Percentiles rank a stretch among this genome's conserved stretches.
These are phyloP conservation scores for Aphis gossypii DNA, from an alignment of 1,140 invertebrate species.

Conservation along the genomic window DNA sequence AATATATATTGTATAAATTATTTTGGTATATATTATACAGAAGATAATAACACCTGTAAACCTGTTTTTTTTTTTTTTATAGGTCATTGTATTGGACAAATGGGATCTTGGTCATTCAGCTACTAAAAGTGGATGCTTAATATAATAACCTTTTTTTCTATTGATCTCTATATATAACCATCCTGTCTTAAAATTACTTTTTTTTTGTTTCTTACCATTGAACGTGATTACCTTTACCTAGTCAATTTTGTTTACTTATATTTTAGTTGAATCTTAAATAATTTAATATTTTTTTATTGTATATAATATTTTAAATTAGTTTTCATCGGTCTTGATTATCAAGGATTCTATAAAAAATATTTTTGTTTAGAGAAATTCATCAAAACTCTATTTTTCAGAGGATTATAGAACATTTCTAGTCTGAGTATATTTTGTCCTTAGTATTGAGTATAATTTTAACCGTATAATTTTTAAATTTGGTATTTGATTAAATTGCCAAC, in stretches of 20 bases:
- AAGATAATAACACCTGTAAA: neutral
- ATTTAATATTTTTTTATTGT: neutral
- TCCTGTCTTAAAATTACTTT: neutral
- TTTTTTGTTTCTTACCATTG: neutral
- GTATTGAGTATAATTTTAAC: neutral
- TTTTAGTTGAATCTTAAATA: no score
- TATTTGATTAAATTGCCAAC: neutral
- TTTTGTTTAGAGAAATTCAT: no score
- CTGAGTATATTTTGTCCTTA: neutral
- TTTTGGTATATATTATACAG: no score
- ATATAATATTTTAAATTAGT: no score
- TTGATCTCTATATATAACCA: neutral
- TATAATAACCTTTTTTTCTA: neutral
- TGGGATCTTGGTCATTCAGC: conserved; percentile 77
- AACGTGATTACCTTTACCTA: neutral
- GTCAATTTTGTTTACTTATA: neutral
- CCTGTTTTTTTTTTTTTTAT: conserved; percentile 50
- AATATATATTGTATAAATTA: no score
- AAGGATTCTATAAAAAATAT: no score
- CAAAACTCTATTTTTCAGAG: no score
- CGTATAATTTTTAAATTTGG: neutral
- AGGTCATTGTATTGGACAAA: conserved; percentile 77
- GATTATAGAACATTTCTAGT: neutral
- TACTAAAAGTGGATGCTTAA: conserved; percentile 64
- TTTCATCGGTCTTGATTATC: no score